These are phyloP conservation scores for Cassiopea andromeda DNA, from an alignment of 30 jellyfish, hydroid and myxozoan genomes.

Conservation along the genomic window DNA sequence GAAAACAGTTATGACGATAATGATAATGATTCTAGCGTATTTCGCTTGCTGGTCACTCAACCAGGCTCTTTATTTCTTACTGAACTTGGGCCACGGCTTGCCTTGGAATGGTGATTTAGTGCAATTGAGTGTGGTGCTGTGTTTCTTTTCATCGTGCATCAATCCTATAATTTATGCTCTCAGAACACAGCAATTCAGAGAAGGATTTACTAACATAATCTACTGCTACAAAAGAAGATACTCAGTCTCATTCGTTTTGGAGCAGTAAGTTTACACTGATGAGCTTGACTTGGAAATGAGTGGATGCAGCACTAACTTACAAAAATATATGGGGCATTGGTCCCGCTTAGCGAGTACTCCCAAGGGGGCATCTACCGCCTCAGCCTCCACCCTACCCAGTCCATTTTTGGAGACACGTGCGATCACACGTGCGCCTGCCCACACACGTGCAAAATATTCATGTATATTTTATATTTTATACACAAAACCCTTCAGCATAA, in stretches of 20 bases:
- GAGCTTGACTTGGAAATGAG: not conserved
- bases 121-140: conserved; percentile 71
- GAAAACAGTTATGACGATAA: conserved; percentile 62
- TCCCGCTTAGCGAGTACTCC: too few relatives aligned
- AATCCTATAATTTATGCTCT: conserved; percentile 76
- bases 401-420: too few relatives aligned
- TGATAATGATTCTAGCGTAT: conserved; percentile 57
- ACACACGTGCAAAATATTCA: too few relatives aligned
- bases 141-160: conserved; percentile 82
- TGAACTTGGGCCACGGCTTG: conserved; percentile 64
- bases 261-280: not conserved
- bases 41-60: conserved; percentile 81
- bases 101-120: conserved; percentile 61
- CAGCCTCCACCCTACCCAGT: too few relatives aligned
- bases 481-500: too few relatives aligned
- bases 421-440: too few relatives aligned
- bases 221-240: conserved; percentile 24
- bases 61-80: conserved; percentile 53
- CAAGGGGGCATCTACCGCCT: too few relatives aligned
- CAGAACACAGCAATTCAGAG: conserved; percentile 73
- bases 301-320: too few relatives aligned
- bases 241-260: conserved; percentile 1
- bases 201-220: conserved; percentile 49
- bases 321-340: too few relatives aligned
- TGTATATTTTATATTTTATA: too few relatives aligned